Conservation (phyloP, 2,888 invertebrate genomes). For the Bellardia bayeri region DNA sequence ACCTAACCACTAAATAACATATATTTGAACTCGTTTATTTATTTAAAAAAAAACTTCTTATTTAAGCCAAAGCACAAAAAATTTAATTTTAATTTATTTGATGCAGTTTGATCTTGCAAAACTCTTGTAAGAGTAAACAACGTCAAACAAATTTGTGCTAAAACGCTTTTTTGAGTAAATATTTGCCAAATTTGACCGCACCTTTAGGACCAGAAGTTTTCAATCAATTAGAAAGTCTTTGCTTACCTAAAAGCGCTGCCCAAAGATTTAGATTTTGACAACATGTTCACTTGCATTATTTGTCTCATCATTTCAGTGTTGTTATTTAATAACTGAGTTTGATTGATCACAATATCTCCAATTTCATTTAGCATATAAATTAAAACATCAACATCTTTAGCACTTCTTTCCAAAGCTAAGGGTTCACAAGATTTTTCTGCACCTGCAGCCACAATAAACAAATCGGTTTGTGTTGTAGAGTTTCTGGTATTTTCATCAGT, state of each 20-base stretch:
- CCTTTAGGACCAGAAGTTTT: too few species aligned
- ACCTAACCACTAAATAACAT: too few species aligned
- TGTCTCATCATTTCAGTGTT: conserved; percentile 71
- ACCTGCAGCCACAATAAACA: background rate
- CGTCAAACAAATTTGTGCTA: too few species aligned
- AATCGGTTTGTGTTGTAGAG: conserved; percentile 36
- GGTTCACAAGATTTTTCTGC: background rate
- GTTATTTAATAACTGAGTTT: conserved; percentile 72
- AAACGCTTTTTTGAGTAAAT: too few species aligned
- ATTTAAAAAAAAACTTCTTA: too few species aligned
- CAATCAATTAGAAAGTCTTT: background rate
- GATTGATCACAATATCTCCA: conserved; percentile 74
- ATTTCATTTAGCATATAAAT: conserved; percentile 75
- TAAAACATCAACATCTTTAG: conserved; percentile 71
- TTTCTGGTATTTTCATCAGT: conserved; percentile 33
- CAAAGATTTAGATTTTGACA: conserved; percentile 27
- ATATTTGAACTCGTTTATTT: too few species aligned
- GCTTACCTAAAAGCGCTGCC: conserved; percentile 30
- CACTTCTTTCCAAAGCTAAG: background rate
- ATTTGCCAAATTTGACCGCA: too few species aligned
- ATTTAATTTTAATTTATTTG: too few species aligned
- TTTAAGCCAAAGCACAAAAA: too few species aligned
- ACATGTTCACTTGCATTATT: conserved; percentile 67
- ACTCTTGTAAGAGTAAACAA: too few species aligned
- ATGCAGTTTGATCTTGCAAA: too few species aligned